Conservation (phyloP, 2,888 invertebrate species). For the Drosophila testacea region DNA sequence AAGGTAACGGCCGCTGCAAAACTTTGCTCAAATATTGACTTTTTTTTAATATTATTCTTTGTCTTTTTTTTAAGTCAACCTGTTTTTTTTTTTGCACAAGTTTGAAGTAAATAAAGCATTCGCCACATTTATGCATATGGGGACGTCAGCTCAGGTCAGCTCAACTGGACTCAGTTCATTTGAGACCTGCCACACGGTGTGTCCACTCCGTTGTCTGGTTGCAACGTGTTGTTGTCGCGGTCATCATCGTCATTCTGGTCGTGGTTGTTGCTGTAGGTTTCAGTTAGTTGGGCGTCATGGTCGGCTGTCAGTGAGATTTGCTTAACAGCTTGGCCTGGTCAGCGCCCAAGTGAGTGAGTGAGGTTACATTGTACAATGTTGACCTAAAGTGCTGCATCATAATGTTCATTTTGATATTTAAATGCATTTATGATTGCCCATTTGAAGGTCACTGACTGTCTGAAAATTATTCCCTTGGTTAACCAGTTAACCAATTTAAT, state of each 20-base stretch:
- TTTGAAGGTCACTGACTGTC: slow-evolving; percentile 10
- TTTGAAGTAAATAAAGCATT: slow-evolving; percentile 63
- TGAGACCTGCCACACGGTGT: slow-evolving; percentile 15
- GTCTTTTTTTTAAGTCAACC: slow-evolving; percentile 7
- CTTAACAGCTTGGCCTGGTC: slow-evolving; percentile 47
- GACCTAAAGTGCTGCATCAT: slow-evolving; percentile 39
- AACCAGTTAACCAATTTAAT: slow-evolving; percentile 13
- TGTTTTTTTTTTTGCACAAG: slow-evolving; percentile 12
- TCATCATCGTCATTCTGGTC: slow-evolving; percentile 26
- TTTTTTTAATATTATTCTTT: slow-evolving; percentile 32
- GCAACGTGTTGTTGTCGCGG: slow-evolving; percentile 12
- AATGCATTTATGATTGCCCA: slow-evolving; percentile 31
- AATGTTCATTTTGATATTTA: slow-evolving; percentile 53
- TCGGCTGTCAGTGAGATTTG: slow-evolving; percentile 49
- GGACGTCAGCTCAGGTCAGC: slow-evolving; percentile 37
- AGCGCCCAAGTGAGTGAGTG: not conserved
- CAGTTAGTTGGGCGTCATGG: slow-evolving; percentile 24
- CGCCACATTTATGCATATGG: slow-evolving; percentile 50
- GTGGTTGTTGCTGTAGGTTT: slow-evolving; percentile 42
- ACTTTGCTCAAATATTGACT: slow-evolving; percentile 72
- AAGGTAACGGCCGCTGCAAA: slow-evolving; percentile 32
- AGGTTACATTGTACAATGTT: slow-evolving; percentile 24
- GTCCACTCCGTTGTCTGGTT: slow-evolving; percentile 24
- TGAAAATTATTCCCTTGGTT: slow-evolving; percentile 3
- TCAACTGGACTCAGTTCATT: slow-evolving; percentile 24